Evolutionary conservation across 1,140 invertebrate species (phyloP).

Genomic region (Oncopodura yosiiana): DNA sequence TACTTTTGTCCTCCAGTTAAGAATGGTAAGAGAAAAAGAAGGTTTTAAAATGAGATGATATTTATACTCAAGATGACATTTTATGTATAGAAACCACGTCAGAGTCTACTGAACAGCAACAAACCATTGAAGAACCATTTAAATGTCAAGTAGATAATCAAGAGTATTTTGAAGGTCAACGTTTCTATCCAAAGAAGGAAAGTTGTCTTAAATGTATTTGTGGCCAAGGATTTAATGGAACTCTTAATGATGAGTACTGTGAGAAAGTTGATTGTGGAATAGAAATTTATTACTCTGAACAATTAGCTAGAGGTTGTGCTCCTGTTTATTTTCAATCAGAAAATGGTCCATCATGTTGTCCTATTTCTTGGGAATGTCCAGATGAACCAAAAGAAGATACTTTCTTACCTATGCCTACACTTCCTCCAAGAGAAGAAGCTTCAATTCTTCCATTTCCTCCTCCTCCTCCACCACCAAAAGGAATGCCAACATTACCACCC

Average conservation of each 20-base stretch:
- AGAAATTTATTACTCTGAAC: slow-evolving; percentile 26
- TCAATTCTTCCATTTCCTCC: slow-evolving; percentile 40
- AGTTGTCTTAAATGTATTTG: slow-evolving; percentile 27
- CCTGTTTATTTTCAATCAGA: slow-evolving; percentile 25
- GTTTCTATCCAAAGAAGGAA: slow-evolving; percentile 28
- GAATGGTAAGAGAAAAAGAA: slow-evolving; percentile 21
- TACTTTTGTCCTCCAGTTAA: slow-evolving; percentile 26
- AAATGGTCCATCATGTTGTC: slow-evolving; percentile 25
- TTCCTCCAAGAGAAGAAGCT: too few species aligned
- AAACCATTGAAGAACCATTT: neutral
- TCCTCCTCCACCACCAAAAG: neutral
- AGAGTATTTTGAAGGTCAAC: slow-evolving; percentile 24
- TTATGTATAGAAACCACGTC: neutral
- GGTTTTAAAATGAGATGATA: neutral
- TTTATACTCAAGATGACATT: neutral
- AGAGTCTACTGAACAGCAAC: neutral
- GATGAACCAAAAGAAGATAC: neutral
- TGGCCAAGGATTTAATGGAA: slow-evolving; percentile 14
- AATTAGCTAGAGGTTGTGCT: slow-evolving; percentile 25
- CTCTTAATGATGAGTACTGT: slow-evolving; percentile 22
- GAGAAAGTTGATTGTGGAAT: slow-evolving; percentile 33
- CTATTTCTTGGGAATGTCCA: slow-evolving; percentile 32
- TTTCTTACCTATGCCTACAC: neutral
- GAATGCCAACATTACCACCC: neutral
- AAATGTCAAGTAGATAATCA: slow-evolving; percentile 24